Evolutionary conservation across 2,113 vertebrate species (phyloP).

Genomic region (Uropsilus gracilis): DNA sequence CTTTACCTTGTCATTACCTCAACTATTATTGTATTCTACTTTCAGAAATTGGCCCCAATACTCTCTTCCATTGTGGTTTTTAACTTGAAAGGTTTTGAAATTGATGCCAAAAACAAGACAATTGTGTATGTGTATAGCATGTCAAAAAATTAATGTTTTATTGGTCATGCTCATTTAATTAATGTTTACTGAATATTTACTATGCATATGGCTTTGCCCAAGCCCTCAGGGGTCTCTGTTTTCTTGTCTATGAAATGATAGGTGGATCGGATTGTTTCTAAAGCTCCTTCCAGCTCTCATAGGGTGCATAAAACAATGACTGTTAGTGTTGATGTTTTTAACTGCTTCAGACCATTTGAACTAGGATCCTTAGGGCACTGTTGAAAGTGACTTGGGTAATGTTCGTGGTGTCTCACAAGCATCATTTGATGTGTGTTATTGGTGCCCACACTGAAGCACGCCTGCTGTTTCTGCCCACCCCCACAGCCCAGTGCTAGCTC

Average conservation of each 20-base stretch:
- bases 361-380: background rate
- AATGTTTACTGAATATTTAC: background rate
- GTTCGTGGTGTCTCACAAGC: background rate
- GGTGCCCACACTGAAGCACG: background rate
- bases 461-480: background rate
- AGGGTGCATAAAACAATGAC: background rate
- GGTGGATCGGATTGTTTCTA: background rate
- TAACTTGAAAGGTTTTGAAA: slow-evolving; percentile 21
- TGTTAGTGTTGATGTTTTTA: background rate
- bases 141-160: background rate
- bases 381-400: background rate
- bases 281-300: background rate
- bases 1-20: background rate
- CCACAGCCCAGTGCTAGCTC: background rate
- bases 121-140: too few species aligned
- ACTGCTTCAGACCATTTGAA: background rate
- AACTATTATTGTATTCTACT: background rate
- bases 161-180: background rate
- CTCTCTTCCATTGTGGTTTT: background rate
- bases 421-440: background rate
- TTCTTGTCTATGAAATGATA: background rate
- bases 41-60: background rate
- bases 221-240: background rate
- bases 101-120: background rate
- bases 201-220: background rate